Percentiles rank a stretch among this genome's conserved stretches.
Evolutionary conservation across 2,797 vertebrate species (phyloP).

Genomic region (Catostomus latipinnis): DNA sequence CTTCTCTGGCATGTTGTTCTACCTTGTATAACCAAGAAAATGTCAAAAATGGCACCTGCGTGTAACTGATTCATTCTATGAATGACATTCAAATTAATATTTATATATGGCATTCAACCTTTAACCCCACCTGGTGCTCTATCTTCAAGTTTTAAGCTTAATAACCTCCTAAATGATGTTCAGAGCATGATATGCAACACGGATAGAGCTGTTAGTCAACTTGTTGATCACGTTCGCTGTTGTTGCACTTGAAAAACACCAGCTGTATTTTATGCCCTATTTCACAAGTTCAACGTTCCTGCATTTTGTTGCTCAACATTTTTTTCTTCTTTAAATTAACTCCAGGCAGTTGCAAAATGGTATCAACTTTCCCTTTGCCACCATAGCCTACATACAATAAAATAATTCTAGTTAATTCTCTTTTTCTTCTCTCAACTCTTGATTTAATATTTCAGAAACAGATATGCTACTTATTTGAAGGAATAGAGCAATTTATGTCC

Average conservation of each 20-base stretch:
- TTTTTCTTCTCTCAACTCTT: too few relatives aligned
- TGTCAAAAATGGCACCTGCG: constrained; percentile 14
- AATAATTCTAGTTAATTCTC: too few relatives aligned
- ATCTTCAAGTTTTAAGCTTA: background rate
- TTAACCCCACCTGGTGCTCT: constrained; percentile 19
- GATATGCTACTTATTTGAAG: background rate
- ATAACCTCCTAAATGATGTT: background rate
- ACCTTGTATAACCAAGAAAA: constrained; percentile 35
- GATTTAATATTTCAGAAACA: too few relatives aligned
- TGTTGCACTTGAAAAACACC: constrained; percentile 27
- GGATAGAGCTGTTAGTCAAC: constrained; percentile 23
- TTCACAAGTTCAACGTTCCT: background rate
- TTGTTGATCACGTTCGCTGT: constrained; percentile 31
- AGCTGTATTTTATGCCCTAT: background rate
- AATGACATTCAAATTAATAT: constrained; percentile 43
- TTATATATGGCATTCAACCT: constrained; percentile 7
- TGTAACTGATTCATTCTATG: constrained; percentile 37
- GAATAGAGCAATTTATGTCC: too few relatives aligned
- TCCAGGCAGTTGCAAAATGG: background rate
- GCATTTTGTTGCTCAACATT: background rate
- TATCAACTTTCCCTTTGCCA: background rate
- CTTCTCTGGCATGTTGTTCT: constrained; percentile 20
- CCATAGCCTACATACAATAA: background rate
- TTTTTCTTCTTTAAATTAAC: background rate
- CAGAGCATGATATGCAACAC: background rate